Conservation (phyloP, 2,888 invertebrate genomes). For the Xanthorhoe spadicearia region DNA sequence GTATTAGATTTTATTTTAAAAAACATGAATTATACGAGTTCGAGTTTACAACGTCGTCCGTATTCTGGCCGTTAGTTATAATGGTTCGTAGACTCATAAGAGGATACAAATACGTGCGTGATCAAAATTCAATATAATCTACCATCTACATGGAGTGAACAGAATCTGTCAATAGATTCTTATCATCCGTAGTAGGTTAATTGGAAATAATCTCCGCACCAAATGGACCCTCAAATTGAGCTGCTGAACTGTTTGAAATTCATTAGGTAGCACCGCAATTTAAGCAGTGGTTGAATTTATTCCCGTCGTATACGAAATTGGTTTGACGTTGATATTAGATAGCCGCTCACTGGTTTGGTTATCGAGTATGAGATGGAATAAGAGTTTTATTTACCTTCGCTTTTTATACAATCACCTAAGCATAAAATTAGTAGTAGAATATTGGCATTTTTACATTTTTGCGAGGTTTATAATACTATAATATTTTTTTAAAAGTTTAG, state of each 20-base stretch:
- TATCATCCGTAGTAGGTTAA: slow-evolving; percentile 45
- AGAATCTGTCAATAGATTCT: slow-evolving; percentile 44
- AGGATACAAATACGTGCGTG: not conserved
- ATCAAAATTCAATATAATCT: slow-evolving; percentile 27
- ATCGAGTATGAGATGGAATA: no score
- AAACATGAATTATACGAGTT: no score
- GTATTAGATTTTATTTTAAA: no score
- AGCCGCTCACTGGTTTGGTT: not conserved
- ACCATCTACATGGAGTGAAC: slow-evolving; percentile 22
- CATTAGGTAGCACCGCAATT: slow-evolving; percentile 47
- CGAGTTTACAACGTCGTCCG: no score
- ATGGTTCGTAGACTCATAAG: not conserved
- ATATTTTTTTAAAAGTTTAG: no score
- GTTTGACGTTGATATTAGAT: slow-evolving; percentile 31
- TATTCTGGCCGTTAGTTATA: no score
- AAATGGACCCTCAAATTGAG: slow-evolving; percentile 50
- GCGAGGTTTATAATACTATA: no score
- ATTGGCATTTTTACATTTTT: no score
- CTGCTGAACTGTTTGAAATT: slow-evolving; percentile 49
- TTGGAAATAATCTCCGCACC: slow-evolving; percentile 48
- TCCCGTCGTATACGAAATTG: slow-evolving; percentile 41
- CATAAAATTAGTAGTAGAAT: no score
- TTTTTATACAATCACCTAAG: no score
- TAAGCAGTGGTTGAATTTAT: slow-evolving; percentile 46
- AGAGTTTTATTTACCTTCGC: no score